A percentile compares a stretch with the other conserved stretches of the same genome.
These are phyloP conservation scores for Cosmia pyralina DNA, from an alignment of 2,888 invertebrate species.

Conservation along the genomic window DNA sequence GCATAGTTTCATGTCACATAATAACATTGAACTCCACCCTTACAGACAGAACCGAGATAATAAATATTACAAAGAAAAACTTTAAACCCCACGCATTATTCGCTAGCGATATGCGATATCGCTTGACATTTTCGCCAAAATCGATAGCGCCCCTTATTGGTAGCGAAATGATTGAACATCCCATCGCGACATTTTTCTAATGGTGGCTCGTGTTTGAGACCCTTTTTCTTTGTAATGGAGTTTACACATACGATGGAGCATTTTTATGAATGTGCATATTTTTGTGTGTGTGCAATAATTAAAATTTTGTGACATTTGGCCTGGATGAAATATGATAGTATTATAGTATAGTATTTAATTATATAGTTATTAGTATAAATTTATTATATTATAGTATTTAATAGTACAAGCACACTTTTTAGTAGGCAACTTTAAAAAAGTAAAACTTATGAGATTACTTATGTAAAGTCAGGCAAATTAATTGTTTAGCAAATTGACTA, in stretches of 20 bases:
- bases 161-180: slow-evolving; percentile 90
- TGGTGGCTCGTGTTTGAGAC: slow-evolving; percentile 88
- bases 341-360: too few species aligned
- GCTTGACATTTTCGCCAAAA: slow-evolving; percentile 88
- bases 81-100: slow-evolving; percentile 73
- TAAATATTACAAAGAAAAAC: slow-evolving; percentile 57
- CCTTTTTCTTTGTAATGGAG: slow-evolving; percentile 85
- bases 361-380: too few species aligned
- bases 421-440: not conserved
- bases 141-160: slow-evolving; percentile 90
- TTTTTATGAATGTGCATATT: slow-evolving; percentile 52
- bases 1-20: not conserved
- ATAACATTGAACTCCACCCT: slow-evolving; percentile 12
- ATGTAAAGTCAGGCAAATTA: not conserved
- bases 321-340: too few species aligned
- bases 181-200: slow-evolving; percentile 90
- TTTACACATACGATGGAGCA: slow-evolving; percentile 72
- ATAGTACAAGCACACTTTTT: not conserved
- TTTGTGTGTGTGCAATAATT: slow-evolving; percentile 31
- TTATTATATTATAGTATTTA: too few species aligned
- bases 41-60: slow-evolving; percentile 36
- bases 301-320: too few species aligned
- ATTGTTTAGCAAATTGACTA: not conserved
- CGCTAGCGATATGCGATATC: slow-evolving; percentile 82
- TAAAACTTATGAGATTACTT: not conserved